Evolutionary conservation across 2,113 vertebrate species (phyloP).

Genomic region (Tympanuchus pallidicinctus): DNA sequence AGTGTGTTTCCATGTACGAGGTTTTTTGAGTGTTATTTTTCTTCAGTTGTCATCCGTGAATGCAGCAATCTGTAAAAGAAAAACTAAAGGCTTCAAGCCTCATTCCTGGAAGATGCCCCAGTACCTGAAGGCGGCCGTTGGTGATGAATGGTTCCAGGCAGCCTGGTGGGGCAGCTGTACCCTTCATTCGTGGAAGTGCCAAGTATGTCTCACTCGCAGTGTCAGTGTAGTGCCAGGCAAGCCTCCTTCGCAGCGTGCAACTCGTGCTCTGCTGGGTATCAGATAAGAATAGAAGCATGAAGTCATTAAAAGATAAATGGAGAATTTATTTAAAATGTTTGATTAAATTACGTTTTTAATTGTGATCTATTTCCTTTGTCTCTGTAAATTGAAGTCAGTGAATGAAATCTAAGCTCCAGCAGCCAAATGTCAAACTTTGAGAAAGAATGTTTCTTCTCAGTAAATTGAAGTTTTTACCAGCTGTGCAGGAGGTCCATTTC

Average conservation of each 20-base stretch:
- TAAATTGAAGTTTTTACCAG: not conserved
- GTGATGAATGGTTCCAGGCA: not conserved
- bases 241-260: not conserved
- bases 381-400: not conserved
- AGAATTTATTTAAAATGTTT: not conserved
- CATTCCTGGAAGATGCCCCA: conserved; percentile 20
- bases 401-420: not conserved
- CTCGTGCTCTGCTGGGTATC: not conserved
- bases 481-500: not conserved
- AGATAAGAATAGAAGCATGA: not conserved
- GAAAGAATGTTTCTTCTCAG: not conserved
- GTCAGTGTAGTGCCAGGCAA: not conserved
- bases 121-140: not conserved
- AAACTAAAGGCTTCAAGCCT: not conserved
- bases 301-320: not conserved
- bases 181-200: not conserved
- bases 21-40: not conserved
- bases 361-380: not conserved
- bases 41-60: not conserved
- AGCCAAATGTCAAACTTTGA: not conserved
- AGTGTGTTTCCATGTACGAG: not conserved
- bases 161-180: not conserved
- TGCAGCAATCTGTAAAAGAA: not conserved
- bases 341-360: not conserved
- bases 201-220: rapidly evolving